Percentiles rank a stretch among this genome's conserved stretches.
These are phyloP conservation scores for Anarrhichthys ocellatus DNA, from an alignment of 2,113 vertebrate species.

Conservation along the genomic window DNA sequence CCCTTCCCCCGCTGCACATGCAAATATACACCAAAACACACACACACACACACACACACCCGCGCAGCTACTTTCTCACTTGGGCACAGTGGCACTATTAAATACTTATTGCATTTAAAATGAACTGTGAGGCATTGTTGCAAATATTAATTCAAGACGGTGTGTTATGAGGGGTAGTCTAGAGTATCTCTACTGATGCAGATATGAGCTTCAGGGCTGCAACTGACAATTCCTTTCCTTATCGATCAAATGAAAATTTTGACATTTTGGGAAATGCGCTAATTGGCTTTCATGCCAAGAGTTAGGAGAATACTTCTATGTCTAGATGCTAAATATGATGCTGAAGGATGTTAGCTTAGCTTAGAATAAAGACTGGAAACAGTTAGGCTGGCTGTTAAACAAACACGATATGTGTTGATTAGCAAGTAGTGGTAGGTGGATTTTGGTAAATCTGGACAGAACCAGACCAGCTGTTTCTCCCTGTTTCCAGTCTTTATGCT, in stretches of 20 bases:
- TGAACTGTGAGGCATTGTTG: slow-evolving; percentile 40
- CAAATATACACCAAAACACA: slow-evolving; percentile 61
- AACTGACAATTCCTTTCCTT: not conserved
- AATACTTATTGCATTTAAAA: slow-evolving; percentile 60
- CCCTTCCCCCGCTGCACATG: slow-evolving; percentile 67
- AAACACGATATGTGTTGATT: not conserved
- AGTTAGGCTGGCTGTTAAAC: not conserved
- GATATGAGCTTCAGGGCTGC: not conserved
- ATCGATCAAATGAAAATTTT: slow-evolving; percentile 1
- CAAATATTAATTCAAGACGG: slow-evolving; percentile 57
- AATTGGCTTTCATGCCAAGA: slow-evolving; percentile 10
- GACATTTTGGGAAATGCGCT: not conserved
- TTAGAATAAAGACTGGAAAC: not conserved
- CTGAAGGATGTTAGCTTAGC: slow-evolving; percentile 17
- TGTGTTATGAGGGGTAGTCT: slow-evolving; percentile 22
- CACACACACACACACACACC: slow-evolving; percentile 34
- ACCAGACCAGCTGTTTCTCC: not conserved
- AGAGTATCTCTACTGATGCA: slow-evolving; percentile 13
- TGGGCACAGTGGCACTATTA: slow-evolving; percentile 49
- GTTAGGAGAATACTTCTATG: not conserved
- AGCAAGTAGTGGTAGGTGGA: not conserved
- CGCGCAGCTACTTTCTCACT: slow-evolving; percentile 40
- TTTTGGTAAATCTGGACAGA: not conserved
- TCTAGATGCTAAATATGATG: not conserved
- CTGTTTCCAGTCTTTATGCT: slow-evolving; percentile 1